Evolutionary conservation across 2,888 invertebrate species (phyloP).

Genomic region (Druceiella hillmani): DNA sequence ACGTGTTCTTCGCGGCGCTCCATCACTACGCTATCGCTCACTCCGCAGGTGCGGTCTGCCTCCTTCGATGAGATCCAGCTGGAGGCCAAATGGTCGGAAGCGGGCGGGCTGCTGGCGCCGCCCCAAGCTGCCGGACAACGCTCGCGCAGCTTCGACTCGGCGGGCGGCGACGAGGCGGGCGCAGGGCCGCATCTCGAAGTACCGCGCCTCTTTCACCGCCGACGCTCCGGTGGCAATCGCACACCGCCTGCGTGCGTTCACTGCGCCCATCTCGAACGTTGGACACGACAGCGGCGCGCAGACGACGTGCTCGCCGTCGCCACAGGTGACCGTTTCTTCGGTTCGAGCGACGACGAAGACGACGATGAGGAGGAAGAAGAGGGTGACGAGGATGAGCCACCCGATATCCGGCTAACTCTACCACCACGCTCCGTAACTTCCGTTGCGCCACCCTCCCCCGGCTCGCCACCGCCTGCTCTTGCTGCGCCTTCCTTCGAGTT

Average conservation of each 20-base stretch:
- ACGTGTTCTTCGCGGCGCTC: conserved; percentile 28
- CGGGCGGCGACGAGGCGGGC: conserved; percentile 51
- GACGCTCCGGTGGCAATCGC: conserved; percentile 60
- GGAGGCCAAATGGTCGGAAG: conserved; percentile 59
- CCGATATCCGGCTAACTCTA: conserved; percentile 58
- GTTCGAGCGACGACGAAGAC: conserved; percentile 43
- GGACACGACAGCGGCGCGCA: conserved; percentile 52
- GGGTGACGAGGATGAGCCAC: conserved; percentile 41
- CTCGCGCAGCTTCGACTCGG: conserved; percentile 77
- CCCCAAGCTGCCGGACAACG: conserved; percentile 64
- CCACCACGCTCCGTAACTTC: conserved; percentile 43
- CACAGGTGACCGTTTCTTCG: conserved; percentile 28
- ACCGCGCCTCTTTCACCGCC: conserved; percentile 58
- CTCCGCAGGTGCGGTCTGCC: conserved; percentile 69
- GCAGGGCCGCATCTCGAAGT: conserved; percentile 44
- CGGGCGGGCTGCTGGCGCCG: conserved; percentile 54
- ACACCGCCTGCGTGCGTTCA: conserved; percentile 68
- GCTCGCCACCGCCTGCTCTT: conserved; percentile 50
- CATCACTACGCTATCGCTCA: conserved; percentile 10
- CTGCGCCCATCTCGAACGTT: conserved; percentile 72
- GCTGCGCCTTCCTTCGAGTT: conserved; percentile 54
- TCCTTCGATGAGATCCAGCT: conserved; percentile 87
- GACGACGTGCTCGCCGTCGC: conserved; percentile 42
- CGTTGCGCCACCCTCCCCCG: conserved; percentile 33
- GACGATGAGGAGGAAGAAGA: conserved; percentile 49